Conservation (phyloP, 2,888 invertebrate genomes). For the Drosophila recens region DNA sequence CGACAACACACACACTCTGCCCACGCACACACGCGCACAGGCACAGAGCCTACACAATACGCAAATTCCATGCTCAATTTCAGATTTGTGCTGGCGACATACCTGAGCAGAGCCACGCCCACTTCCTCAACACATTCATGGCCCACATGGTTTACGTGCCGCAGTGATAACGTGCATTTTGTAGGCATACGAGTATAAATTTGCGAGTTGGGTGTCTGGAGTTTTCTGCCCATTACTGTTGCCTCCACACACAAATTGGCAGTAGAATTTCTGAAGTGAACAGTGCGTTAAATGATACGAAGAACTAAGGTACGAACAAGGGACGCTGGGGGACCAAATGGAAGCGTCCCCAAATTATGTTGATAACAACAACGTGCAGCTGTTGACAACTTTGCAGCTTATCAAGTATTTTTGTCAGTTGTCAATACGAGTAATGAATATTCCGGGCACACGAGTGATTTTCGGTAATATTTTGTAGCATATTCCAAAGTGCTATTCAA, state of each 20-base stretch:
- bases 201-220: constrained; percentile 17
- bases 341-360: constrained; percentile 47
- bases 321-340: neutral
- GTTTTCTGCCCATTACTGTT: constrained; percentile 11
- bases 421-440: constrained; percentile 45
- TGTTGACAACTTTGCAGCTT: constrained; percentile 55
- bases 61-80: constrained; percentile 80
- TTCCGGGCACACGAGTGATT: constrained; percentile 33
- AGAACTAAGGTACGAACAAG: neutral
- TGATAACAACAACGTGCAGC: constrained; percentile 64
- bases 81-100: constrained; percentile 77
- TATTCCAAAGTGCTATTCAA: constrained; percentile 46
- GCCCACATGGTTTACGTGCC: constrained; percentile 60
- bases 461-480: constrained; percentile 49
- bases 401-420: constrained; percentile 46
- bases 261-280: constrained; percentile 27
- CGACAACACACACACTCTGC: constrained; percentile 29
- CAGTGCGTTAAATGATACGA: constrained; percentile 34
- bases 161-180: constrained; percentile 71
- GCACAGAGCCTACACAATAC: constrained; percentile 61
- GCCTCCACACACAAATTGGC: constrained; percentile 23
- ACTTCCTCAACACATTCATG: constrained; percentile 37
- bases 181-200: constrained; percentile 46
- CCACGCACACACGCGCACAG: constrained; percentile 1
- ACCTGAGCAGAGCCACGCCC: constrained; percentile 68